phyloP scores from a whole-genome alignment of 2,888 invertebrate genomes.

The Lasius platythorax region DNA sequence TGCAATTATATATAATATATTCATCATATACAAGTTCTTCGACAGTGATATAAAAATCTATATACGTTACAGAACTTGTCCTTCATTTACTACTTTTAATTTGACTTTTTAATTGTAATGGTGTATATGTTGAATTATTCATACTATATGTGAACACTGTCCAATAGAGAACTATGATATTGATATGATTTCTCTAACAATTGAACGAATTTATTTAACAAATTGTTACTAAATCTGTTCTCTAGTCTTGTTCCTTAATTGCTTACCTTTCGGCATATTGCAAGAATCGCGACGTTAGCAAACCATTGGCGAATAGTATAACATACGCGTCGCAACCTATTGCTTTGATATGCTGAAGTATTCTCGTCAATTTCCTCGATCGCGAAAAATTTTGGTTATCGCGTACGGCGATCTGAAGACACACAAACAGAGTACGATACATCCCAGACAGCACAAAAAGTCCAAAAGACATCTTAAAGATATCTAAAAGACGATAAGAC shows the following conservation, averaged over 20 bases:
- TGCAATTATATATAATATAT: too few relatives aligned
- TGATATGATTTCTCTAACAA: too few relatives aligned
- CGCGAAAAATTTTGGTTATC: constrained; percentile 80
- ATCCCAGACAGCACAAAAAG: background rate
- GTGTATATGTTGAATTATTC: too few relatives aligned
- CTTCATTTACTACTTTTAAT: too few relatives aligned
- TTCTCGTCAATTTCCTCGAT: constrained; percentile 70
- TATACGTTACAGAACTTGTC: too few relatives aligned
- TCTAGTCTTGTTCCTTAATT: background rate
- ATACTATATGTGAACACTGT: too few relatives aligned
- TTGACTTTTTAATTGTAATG: too few relatives aligned
- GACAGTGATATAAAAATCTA: too few relatives aligned
- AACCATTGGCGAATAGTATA: constrained; percentile 91
- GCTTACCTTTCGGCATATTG: constrained; percentile 90
- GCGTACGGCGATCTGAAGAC: constrained; percentile 76
- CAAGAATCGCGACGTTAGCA: constrained; percentile 90
- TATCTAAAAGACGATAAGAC: too few relatives aligned
- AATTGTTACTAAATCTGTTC: background rate
- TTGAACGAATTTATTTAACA: background rate
- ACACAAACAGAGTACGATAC: background rate
- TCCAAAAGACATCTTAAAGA: too few relatives aligned
- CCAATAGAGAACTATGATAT: too few relatives aligned
- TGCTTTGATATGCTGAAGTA: constrained; percentile 84
- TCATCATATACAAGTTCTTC: too few relatives aligned
- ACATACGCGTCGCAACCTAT: constrained; percentile 91